A percentile compares a stretch with the other conserved stretches of the same genome.
Conservation (phyloP, 2,888 invertebrate species). For the Pemphredon lugubris region DNA sequence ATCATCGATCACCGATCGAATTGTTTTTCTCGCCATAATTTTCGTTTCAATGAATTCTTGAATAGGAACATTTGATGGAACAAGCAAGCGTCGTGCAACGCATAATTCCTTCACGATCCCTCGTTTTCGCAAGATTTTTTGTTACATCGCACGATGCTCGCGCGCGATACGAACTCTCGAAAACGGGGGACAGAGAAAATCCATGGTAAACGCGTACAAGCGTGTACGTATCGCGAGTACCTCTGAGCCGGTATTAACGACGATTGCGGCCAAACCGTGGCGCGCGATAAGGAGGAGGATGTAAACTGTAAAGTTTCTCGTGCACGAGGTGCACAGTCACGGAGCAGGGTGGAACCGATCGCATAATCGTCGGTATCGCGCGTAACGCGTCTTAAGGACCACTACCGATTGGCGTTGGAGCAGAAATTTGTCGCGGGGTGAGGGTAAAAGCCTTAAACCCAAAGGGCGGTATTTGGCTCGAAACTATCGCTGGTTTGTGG, state of each 20-base stretch:
- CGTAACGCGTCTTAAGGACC: conserved; percentile 53
- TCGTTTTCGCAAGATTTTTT: background rate
- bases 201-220: too few species aligned
- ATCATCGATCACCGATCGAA: too few species aligned
- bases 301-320: conserved; percentile 43
- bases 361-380: conserved; percentile 47
- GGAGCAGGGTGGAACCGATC: conserved; percentile 53
- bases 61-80: too few species aligned
- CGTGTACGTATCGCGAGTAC: too few species aligned
- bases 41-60: too few species aligned
- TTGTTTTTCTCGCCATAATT: too few species aligned
- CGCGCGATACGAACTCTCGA: background rate
- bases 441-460: conserved; percentile 52
- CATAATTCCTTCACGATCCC: background rate
- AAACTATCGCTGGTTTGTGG: conserved; percentile 62
- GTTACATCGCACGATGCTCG: too few species aligned
- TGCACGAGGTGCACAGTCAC: conserved; percentile 18
- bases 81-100: too few species aligned
- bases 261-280: conserved; percentile 10
- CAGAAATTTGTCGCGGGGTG: conserved; percentile 58
- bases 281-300: conserved; percentile 29
- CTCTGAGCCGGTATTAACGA: too few species aligned
- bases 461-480: conserved; percentile 45
- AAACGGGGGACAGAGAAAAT: background rate
- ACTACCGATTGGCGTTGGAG: conserved; percentile 48